Evolutionary conservation across 2,888 invertebrate genomes (phyloP).

Genomic region (Amiota communis): DNA sequence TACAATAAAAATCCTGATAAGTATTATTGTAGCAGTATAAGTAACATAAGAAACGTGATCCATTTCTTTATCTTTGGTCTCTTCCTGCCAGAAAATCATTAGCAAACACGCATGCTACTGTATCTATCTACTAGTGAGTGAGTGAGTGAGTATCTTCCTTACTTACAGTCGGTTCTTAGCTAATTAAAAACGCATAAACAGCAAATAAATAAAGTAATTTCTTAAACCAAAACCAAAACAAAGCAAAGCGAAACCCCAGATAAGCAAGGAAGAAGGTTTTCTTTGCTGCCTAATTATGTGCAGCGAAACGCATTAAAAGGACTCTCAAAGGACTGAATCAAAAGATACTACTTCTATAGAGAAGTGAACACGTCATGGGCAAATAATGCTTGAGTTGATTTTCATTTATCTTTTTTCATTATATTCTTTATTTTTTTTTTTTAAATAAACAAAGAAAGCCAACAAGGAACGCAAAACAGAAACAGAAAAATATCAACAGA

Average conservation of each 20-base stretch:
- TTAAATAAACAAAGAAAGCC: constrained; percentile 23
- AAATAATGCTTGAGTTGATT: constrained; percentile 46
- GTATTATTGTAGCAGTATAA: no score
- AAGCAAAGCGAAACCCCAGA: neutral
- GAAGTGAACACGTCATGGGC: constrained; percentile 46
- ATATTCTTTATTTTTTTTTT: no score
- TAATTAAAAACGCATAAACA: constrained; percentile 19
- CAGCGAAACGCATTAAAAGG: constrained; percentile 46
- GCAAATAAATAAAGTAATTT: constrained; percentile 24
- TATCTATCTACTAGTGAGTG: no score
- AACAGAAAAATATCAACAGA: constrained; percentile 17
- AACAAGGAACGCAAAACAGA: constrained; percentile 9
- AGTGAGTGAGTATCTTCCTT: no score
- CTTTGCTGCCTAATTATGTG: constrained; percentile 49
- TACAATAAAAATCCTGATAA: no score
- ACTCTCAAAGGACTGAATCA: neutral
- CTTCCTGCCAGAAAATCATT: neutral
- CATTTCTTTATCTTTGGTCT: neutral
- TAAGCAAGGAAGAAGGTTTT: constrained; percentile 19
- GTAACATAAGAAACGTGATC: no score
- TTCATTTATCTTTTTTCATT: no score
- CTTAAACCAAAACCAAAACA: neutral
- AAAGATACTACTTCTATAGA: neutral
- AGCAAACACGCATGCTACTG: neutral
- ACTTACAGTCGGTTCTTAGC: neutral